Conservation (phyloP, 2,888 invertebrate genomes). For the Mesorhabditis spiculigera region DNA sequence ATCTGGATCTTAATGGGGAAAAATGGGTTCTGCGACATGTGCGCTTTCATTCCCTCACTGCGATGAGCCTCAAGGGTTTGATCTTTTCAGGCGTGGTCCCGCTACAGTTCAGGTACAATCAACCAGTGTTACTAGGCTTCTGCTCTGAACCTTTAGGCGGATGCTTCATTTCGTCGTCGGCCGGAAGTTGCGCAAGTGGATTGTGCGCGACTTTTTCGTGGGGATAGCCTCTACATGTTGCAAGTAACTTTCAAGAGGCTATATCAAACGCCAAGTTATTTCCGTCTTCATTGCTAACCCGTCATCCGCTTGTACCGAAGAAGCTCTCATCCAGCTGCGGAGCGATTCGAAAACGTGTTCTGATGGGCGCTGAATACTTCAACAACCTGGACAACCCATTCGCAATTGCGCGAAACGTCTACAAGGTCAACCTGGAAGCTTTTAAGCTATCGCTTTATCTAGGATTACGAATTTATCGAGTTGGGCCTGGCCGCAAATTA, state of each 20-base stretch:
- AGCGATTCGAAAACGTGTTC: neutral
- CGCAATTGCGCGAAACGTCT: neutral
- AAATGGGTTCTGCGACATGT: too few relatives aligned
- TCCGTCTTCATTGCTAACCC: neutral
- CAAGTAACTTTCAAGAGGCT: neutral
- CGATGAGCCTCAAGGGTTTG: too few relatives aligned
- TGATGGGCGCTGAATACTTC: neutral
- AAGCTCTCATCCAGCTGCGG: neutral
- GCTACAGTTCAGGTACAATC: too few relatives aligned
- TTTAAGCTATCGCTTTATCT: neutral
- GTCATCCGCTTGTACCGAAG: neutral
- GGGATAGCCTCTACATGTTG: neutral
- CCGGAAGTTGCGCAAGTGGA: neutral
- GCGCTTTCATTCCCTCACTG: too few relatives aligned
- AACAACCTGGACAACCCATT: neutral
- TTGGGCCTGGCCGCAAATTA: neutral
- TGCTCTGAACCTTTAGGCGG: too few relatives aligned
- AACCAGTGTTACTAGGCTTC: too few relatives aligned
- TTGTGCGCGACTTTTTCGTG: neutral
- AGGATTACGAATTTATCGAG: slow-evolving; percentile 2
- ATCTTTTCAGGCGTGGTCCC: too few relatives aligned
- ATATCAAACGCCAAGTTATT: neutral
- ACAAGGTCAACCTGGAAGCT: neutral
- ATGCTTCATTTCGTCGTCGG: neutral
- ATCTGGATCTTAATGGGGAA: too few relatives aligned